A percentile compares a stretch with the other conserved stretches of the same genome.
Conservation (phyloP, 2,797 vertebrate species). For the Ptychobarbus kaznakovi region DNA sequence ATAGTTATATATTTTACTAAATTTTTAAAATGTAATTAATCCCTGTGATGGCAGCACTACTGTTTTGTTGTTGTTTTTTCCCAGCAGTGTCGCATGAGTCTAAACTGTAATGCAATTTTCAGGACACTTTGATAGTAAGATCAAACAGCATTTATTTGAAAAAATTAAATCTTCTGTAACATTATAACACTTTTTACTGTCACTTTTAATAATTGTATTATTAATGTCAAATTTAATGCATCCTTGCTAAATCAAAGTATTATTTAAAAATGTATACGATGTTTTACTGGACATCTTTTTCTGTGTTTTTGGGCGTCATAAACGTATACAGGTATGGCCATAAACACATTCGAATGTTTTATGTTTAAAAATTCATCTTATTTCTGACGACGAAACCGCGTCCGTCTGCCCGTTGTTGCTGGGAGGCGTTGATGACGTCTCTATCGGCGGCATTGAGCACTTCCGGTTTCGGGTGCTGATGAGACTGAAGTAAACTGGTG, state of each 20-base stretch:
- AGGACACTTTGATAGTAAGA: background rate
- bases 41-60: too few relatives aligned
- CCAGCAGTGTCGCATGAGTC: background rate
- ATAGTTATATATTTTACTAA: too few relatives aligned
- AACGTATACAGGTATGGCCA: background rate
- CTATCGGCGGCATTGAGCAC: conserved; percentile 9
- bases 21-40: too few relatives aligned
- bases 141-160: background rate
- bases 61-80: background rate
- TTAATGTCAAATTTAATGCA: background rate
- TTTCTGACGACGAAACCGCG: background rate
- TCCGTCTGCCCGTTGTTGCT: conserved; percentile 20
- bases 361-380: background rate
- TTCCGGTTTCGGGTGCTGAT: conserved; percentile 48
- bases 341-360: background rate
- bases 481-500: conserved; percentile 27
- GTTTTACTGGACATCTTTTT: background rate
- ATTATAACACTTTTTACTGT: background rate
- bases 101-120: background rate
- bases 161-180: too few relatives aligned
- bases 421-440: conserved; percentile 37
- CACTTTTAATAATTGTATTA: background rate
- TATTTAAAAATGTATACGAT: background rate
- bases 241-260: background rate
- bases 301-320: background rate